These are phyloP conservation scores for Globia sparganii DNA, from an alignment of 2,888 invertebrate genomes.

Conservation along the genomic window DNA sequence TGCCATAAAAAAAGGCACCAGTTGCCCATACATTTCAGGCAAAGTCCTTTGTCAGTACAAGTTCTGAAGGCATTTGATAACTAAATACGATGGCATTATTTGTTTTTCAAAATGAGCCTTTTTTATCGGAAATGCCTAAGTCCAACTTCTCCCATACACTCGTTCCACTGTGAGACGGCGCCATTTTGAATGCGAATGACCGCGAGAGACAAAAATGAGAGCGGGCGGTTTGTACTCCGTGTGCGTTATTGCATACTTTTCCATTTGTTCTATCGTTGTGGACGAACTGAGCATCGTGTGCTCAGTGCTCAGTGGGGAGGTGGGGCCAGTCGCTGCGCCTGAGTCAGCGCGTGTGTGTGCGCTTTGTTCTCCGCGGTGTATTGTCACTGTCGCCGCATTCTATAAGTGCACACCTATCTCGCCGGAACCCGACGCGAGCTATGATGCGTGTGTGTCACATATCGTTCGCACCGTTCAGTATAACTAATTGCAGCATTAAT, in stretches of 20 bases:
- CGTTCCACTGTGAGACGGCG: too few species aligned
- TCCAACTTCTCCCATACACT: too few species aligned
- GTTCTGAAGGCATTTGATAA: too few species aligned
- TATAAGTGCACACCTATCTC: constrained; percentile 2
- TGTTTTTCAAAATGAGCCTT: too few species aligned
- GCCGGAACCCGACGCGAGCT: not conserved
- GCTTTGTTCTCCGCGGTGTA: not conserved
- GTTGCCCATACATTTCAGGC: too few species aligned
- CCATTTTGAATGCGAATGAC: too few species aligned
- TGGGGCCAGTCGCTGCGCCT: not conserved
- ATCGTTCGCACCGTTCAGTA: not conserved
- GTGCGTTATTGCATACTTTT: not conserved
- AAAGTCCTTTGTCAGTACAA: too few species aligned
- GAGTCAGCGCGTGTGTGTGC: not conserved
- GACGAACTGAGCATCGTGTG: not conserved
- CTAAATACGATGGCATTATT: too few species aligned
- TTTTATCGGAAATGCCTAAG: too few species aligned
- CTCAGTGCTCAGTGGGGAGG: not conserved
- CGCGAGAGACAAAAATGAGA: not conserved
- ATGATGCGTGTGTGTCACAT: not conserved
- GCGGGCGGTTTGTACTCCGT: not conserved
- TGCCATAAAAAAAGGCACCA: too few species aligned
- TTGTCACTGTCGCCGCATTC: not conserved
- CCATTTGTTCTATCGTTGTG: not conserved
- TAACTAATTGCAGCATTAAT: not conserved